Evolutionary conservation across 2,113 vertebrate genomes (phyloP), one percentile per base, ranked within the genome.

Genomic region (Triplophysa tibetana): DNA sequence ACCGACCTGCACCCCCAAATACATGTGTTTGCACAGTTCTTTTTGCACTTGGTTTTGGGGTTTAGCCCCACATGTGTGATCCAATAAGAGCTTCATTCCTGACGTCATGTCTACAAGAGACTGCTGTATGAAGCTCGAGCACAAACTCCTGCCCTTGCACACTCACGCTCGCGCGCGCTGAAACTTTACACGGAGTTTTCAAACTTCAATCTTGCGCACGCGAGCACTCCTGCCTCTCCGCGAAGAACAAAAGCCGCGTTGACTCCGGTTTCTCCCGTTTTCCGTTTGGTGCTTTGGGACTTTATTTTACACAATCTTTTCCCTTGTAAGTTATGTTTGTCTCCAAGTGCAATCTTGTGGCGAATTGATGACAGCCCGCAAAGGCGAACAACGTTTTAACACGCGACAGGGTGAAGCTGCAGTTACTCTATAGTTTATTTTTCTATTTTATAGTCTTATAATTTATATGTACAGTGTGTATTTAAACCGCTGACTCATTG

Each of bases 41-140:
- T 56, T 50, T 67, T 21, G 14, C 14, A 45, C 26, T 58, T 58
- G 52, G 23, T 79, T 82, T 79, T 41, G 72, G 84, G 74, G 82
- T 82, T 80, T 79, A 76, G 84, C 83, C 84, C 80, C 81, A 79
- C 85, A 65, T 68, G 45, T 74, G 75, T 60, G 87, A 89, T 90
- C 91, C 90, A 91, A 90, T 90, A 90, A 92, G 90, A 88, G 85
- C 80, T 89, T 85, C 87, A 89, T 90, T 84, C 81, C 85, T 95
- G 95, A 96, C 95, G 95, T 97, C 95, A 96, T 83, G 93, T 93
- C 93, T 93, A 89, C 83, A 82, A 82, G 90, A 92, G 94, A 95
- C 94, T 92, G 95, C 92, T 93, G 93, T 68, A 87, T 84, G 52
- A 87, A 82, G 81, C 89, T 89, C 92, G 90, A 88, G 89, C 88